Conservation (phyloP, 2,888 invertebrate genomes). For the Exephanes ischioxanthus region DNA sequence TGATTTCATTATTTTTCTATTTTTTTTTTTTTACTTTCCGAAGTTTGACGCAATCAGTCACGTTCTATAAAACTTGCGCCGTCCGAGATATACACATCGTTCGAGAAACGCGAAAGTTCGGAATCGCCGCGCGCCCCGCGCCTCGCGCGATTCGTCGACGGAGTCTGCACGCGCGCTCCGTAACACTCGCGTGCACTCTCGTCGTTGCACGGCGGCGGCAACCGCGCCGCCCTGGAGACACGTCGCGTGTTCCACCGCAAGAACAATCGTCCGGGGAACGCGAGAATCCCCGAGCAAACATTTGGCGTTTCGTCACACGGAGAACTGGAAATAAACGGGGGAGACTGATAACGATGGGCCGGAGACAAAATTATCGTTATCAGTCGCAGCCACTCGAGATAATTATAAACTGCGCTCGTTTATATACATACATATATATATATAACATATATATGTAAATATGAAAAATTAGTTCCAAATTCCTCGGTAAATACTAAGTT, state of each 20-base stretch:
- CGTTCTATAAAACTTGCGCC: slow-evolving; percentile 5
- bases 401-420: too few species aligned
- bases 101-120: slow-evolving; percentile 21
- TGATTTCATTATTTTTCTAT: background rate
- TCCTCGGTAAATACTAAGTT: too few species aligned
- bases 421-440: too few species aligned
- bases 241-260: slow-evolving; percentile 7
- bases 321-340: background rate
- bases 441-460: too few species aligned
- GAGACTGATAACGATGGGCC: background rate
- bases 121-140: background rate
- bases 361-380: background rate
- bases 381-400: too few species aligned
- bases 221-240: background rate
- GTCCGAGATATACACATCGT: background rate
- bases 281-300: slow-evolving; percentile 64
- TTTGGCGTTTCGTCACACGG: slow-evolving; percentile 62
- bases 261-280: slow-evolving; percentile 58
- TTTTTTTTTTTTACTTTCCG: background rate
- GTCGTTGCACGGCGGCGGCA: slow-evolving; percentile 11
- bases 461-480: too few species aligned
- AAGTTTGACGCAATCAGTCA: slow-evolving; percentile 12
- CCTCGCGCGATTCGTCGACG: slow-evolving; percentile 8
- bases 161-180: slow-evolving; percentile 4
- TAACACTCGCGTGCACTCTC: slow-evolving; percentile 2